phyloP scores from a whole-genome alignment of 2,113 vertebrate species.

The Pterophyllum scalare region DNA sequence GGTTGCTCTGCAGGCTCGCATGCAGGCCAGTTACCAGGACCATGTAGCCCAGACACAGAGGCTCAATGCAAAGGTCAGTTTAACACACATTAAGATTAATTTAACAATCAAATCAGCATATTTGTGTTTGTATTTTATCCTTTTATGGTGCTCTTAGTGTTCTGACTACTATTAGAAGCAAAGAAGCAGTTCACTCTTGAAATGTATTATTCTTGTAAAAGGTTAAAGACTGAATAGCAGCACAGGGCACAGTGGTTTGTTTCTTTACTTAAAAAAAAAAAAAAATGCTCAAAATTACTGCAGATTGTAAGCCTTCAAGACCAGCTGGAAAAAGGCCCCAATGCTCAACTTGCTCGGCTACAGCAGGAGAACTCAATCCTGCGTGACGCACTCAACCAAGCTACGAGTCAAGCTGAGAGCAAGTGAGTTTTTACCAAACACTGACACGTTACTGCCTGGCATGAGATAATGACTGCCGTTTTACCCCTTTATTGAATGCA shows the following conservation, averaged over 20 bases:
- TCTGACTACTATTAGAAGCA: not conserved
- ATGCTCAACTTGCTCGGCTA: slow-evolving; percentile 88
- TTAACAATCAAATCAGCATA: not conserved
- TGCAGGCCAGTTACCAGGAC: slow-evolving; percentile 94
- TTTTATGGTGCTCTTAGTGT: not conserved
- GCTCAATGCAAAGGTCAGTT: slow-evolving; percentile 89
- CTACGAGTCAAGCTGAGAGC: slow-evolving; percentile 94
- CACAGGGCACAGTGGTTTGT: not conserved
- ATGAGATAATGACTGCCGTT: not conserved
- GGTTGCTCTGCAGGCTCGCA: slow-evolving; percentile 86
- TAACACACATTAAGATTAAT: not conserved
- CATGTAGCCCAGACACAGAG: slow-evolving; percentile 88
- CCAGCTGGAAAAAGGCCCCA: slow-evolving; percentile 93
- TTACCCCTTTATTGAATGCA: not conserved
- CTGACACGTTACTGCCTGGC: not conserved
- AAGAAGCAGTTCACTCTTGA: not conserved
- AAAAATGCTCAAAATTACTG: not conserved
- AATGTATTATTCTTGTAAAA: not conserved
- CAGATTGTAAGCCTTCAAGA: slow-evolving; percentile 91
- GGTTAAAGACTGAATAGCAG: not conserved
- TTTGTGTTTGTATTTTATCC: not conserved
- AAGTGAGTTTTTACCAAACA: slow-evolving; percentile 82
- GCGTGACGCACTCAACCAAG: slow-evolving; percentile 93
- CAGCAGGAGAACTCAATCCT: slow-evolving; percentile 98
- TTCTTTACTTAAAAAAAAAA: not conserved